Base-by-base conservation (phyloP, 2,113 vertebrate species). In the Carassius auratus region DNA sequence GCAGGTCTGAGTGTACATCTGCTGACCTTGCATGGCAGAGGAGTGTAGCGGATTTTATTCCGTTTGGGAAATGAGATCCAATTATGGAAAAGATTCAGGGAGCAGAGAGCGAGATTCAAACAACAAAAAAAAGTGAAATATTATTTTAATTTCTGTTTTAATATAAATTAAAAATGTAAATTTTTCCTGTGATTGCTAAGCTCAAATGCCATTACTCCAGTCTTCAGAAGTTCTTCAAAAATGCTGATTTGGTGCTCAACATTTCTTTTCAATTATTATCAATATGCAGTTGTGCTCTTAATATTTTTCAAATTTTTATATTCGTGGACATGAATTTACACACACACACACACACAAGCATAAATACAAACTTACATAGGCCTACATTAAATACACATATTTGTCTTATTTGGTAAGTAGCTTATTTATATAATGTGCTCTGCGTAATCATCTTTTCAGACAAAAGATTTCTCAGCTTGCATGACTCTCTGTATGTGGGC, bases 1-100 rank as follows among this genome's bases (percentile, higher is more conserved):
- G 42, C 61, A 76, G 73, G 7, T 73, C 80, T 59, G 33, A 68
- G 14, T 12, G n/a, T 55, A 76, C 57, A 83, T 59, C 52, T 84
- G 76, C 45, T 79, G 59, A 80, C 61, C 30, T 19, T 50, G 68
- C n/a, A 52, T 10, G 14, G 42, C 55, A 66, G 64, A 74, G 15
- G 7, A 30, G 26, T 21, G 21, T 55, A n/a, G 17, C 50, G 38
- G 38, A 84, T 57, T 55, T 36, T 0, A 48, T 50, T 50, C 19
- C 48, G 1, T 73, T 42, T 30, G 8, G 17, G 48, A 52, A 7
- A 71, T 10, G 52, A 42, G 15, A 69, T 9, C 14, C 9, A 57
- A 14, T 64, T 61, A 64, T 77, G 23, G 33, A 21, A 62, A 61
- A 23, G 55, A 62, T 61, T 38, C 1, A 42, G 55, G 55, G 10